phyloP scores from a whole-genome alignment of 1,140 invertebrate genomes.

The Drosophila busckii region DNA sequence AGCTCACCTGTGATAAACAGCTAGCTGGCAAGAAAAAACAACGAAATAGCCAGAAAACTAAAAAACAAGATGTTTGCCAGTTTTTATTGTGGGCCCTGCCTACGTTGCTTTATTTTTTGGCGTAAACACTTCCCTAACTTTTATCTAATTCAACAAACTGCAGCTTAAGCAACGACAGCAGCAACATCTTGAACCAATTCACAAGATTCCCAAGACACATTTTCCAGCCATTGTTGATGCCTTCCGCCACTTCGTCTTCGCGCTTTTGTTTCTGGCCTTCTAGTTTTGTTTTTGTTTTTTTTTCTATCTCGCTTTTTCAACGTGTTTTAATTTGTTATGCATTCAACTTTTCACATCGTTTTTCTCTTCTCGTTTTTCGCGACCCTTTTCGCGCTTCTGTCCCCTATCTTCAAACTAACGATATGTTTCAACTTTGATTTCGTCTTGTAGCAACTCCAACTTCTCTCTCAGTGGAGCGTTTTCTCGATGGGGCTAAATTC shows the following conservation, averaged over 20 bases:
- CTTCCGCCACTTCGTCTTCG: constrained; percentile 29
- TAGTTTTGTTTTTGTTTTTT: constrained; percentile 23
- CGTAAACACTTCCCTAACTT: constrained; percentile 76
- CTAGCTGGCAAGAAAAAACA: no score
- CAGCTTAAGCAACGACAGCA: constrained; percentile 21
- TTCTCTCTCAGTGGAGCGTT: constrained; percentile 1
- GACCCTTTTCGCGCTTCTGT: constrained; percentile 3
- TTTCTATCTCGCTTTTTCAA: constrained; percentile 46
- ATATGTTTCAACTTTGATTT: constrained; percentile 24
- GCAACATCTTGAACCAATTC: constrained; percentile 51
- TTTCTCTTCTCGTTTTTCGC: constrained; percentile 31
- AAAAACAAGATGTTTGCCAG: background rate
- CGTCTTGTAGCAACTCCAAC: constrained; percentile 48
- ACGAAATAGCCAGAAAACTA: constrained; percentile 2
- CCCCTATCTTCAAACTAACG: background rate
- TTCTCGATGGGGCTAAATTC: no score
- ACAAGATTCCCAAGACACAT: constrained; percentile 72
- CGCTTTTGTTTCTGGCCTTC: constrained; percentile 43
- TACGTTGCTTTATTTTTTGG: constrained; percentile 49
- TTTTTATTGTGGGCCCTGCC: constrained; percentile 2
- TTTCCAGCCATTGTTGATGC: constrained; percentile 68
- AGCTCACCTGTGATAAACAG: constrained; percentile 18
- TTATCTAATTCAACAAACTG: constrained; percentile 75
- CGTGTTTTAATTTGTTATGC: constrained; percentile 69
- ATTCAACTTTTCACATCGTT: constrained; percentile 74